Evolutionary conservation across 2,797 vertebrate genomes (phyloP).

Genomic region (Halcyon smyrnensis): DNA sequence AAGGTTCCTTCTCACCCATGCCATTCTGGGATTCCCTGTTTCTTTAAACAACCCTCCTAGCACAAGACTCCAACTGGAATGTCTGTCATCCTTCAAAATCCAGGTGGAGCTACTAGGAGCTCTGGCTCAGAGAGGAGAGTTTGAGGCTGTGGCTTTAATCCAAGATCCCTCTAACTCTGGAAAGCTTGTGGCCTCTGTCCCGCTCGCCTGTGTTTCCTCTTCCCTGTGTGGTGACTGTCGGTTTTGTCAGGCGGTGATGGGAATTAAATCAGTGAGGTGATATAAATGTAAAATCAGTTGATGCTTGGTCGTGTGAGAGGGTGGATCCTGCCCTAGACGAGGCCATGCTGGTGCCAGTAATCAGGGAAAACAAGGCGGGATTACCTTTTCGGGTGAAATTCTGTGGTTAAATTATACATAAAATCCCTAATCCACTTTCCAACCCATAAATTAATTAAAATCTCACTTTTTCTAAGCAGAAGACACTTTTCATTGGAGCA

Average conservation of each 20-base stretch:
- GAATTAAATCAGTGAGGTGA: rapidly evolving
- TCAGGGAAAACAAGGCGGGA: rapidly evolving
- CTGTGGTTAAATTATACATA: neutral
- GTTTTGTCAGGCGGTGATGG: neutral
- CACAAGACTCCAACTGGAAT: rapidly evolving
- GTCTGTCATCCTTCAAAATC: rapidly evolving
- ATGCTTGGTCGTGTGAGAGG: rapidly evolving
- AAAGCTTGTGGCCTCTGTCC: neutral
- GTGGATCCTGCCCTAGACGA: rapidly evolving
- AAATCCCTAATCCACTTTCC: rapidly evolving
- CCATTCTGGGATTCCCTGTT: neutral
- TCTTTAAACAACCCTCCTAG: rapidly evolving
- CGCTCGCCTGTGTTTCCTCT: rapidly evolving
- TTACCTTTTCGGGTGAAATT: neutral
- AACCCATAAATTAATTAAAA: rapidly evolving
- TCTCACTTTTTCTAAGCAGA: neutral
- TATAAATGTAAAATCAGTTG: rapidly evolving
- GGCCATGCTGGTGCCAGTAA: rapidly evolving
- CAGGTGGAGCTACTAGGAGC: rapidly evolving
- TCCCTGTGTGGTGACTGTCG: neutral
- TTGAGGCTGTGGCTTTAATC: neutral
- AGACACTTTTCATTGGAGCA: neutral
- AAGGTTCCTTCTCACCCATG: neutral
- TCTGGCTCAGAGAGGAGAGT: rapidly evolving
- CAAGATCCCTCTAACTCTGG: neutral